Evolutionary conservation across 2,888 invertebrate genomes (phyloP).

Genomic region (Nomada ferruginata): DNA sequence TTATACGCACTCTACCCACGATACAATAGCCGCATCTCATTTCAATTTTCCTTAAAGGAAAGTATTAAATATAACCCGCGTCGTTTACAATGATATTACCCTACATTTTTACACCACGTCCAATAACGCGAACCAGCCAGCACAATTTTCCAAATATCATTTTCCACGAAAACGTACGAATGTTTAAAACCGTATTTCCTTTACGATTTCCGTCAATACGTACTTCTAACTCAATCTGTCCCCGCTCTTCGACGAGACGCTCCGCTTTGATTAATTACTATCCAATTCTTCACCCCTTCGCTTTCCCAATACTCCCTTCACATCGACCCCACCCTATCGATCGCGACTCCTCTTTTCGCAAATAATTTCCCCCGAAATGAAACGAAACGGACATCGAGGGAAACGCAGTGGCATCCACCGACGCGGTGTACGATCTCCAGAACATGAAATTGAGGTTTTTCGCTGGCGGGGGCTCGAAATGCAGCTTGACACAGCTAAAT

Average conservation of each 20-base stretch:
- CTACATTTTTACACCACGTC: too few relatives aligned
- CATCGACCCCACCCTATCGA: too few relatives aligned
- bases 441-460: constrained; percentile 16
- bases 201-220: too few relatives aligned
- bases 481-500: constrained; percentile 46
- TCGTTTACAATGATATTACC: too few relatives aligned
- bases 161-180: too few relatives aligned
- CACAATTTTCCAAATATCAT: too few relatives aligned
- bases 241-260: too few relatives aligned
- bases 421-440: background rate
- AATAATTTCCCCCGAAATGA: background rate
- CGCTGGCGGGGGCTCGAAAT: background rate
- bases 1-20: background rate
- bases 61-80: too few relatives aligned
- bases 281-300: background rate
- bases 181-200: too few relatives aligned
- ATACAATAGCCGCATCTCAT: background rate
- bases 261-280: background rate
- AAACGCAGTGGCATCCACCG: background rate
- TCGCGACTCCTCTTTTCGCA: too few relatives aligned
- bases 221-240: too few relatives aligned
- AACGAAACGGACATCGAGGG: constrained; percentile 2
- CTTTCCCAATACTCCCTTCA: background rate
- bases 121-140: too few relatives aligned
- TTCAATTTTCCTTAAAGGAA: background rate